Conservation (phyloP, 2,888 invertebrate genomes). For the Lithosia quadra region DNA sequence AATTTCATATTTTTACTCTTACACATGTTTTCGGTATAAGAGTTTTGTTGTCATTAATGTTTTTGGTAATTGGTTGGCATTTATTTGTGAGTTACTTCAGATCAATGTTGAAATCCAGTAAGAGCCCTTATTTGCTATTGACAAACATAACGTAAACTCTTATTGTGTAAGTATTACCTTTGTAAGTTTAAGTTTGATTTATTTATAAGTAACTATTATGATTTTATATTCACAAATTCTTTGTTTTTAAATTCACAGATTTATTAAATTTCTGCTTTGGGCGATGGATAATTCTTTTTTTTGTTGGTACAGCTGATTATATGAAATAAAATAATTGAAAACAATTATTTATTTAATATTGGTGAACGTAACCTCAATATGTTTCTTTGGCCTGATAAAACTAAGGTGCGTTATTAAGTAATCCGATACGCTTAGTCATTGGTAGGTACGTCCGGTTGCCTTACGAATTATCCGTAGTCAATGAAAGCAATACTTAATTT, state of each 20-base stretch:
- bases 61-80: neutral
- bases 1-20: conserved; percentile 62
- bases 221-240: neutral
- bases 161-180: too few species aligned
- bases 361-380: conserved; percentile 45
- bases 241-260: neutral
- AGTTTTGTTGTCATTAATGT: conserved; percentile 7
- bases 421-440: conserved; percentile 64
- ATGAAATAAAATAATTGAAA: conserved; percentile 18
- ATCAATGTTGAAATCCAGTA: conserved; percentile 15
- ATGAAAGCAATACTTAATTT: conserved; percentile 46
- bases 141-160: neutral
- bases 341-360: conserved; percentile 33
- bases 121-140: neutral
- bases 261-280: neutral
- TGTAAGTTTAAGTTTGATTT: too few species aligned
- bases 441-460: conserved; percentile 66
- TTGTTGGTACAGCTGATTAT: neutral
- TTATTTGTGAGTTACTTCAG: neutral
- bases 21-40: conserved; percentile 34
- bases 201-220: too few species aligned
- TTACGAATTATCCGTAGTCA: conserved; percentile 57
- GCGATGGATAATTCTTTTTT: neutral
- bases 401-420: conserved; percentile 59
- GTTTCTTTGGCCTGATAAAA: conserved; percentile 44